Percentiles rank a stretch among this genome's conserved stretches.
Evolutionary conservation across 2,797 vertebrate species (phyloP).

Genomic region (Numenius phaeopus): DNA sequence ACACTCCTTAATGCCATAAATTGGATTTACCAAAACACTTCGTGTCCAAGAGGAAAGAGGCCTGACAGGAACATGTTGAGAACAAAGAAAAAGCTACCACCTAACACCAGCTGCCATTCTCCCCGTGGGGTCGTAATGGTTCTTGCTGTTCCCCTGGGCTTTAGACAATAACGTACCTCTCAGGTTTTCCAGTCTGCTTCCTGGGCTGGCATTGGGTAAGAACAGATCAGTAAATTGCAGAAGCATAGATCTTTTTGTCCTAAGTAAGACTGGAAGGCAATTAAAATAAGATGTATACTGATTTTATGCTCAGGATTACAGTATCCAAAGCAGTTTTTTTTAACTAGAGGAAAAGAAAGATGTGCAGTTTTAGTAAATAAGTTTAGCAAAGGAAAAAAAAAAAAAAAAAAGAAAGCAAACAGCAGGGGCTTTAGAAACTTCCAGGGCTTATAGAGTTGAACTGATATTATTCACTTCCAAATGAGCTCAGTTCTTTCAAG

Average conservation of each 20-base stretch:
- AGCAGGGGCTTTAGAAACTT: background rate
- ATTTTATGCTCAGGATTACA: background rate
- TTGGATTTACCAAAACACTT: background rate
- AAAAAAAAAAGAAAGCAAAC: background rate
- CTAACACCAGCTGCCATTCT: background rate
- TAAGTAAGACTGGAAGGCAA: background rate
- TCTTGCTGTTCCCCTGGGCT: background rate
- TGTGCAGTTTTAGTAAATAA: background rate
- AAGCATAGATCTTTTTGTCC: background rate
- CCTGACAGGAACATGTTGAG: background rate
- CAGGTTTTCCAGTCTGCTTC: background rate
- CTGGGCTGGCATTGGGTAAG: background rate
- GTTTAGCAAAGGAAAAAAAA: background rate
- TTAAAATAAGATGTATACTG: background rate
- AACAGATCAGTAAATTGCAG: background rate
- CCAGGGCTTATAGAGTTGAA: background rate
- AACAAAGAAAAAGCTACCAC: background rate
- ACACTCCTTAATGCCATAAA: background rate
- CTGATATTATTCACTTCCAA: conserved; percentile 62
- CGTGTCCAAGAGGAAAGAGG: background rate
- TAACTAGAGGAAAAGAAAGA: background rate
- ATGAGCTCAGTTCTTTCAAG: conserved; percentile 74
- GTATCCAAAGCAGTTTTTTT: background rate
- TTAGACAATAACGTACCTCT: background rate
- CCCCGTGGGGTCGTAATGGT: background rate